Percentiles rank a stretch among this genome's conserved stretches.
These are phyloP conservation scores for Paradoxurus hermaphroditus DNA, from an alignment of 2,113 vertebrate species.

Conservation along the genomic window DNA sequence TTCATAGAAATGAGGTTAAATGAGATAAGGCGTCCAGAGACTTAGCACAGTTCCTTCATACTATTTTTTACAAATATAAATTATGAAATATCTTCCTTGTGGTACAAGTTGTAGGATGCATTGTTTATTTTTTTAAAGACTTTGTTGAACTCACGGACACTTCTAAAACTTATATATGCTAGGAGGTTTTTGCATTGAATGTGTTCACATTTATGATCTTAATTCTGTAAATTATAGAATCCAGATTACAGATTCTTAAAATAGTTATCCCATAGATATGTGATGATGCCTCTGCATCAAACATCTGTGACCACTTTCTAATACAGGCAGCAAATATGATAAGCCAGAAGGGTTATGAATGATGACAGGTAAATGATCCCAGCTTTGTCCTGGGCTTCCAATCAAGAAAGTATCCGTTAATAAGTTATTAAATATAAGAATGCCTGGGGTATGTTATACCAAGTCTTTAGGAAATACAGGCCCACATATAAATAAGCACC, in stretches of 20 bases:
- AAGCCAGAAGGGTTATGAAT: not conserved
- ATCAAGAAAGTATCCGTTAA: not conserved
- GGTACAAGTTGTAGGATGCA: not conserved
- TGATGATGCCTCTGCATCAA: not conserved
- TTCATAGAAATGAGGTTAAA: not conserved
- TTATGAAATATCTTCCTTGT: not conserved
- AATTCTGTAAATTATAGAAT: not conserved
- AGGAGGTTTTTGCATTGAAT: not conserved
- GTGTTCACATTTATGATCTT: not conserved
- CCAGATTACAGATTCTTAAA: too few relatives aligned
- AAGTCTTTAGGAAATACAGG: not conserved
- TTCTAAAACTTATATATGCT: not conserved
- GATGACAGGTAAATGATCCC: not conserved
- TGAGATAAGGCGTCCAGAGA: not conserved
- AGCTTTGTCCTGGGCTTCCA: not conserved
- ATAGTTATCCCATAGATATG: not conserved
- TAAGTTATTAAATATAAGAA: not conserved
- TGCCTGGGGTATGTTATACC: not conserved
- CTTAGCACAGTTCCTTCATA: not conserved
- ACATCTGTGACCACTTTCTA: not conserved
- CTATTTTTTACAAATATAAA: conserved; percentile 27
- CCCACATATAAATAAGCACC: not conserved
- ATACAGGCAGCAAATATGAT: not conserved
- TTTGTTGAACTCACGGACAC: not conserved
- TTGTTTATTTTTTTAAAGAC: not conserved